phyloP scores from a whole-genome alignment of 2,797 vertebrate genomes.

The Eremophila alpestris region DNA sequence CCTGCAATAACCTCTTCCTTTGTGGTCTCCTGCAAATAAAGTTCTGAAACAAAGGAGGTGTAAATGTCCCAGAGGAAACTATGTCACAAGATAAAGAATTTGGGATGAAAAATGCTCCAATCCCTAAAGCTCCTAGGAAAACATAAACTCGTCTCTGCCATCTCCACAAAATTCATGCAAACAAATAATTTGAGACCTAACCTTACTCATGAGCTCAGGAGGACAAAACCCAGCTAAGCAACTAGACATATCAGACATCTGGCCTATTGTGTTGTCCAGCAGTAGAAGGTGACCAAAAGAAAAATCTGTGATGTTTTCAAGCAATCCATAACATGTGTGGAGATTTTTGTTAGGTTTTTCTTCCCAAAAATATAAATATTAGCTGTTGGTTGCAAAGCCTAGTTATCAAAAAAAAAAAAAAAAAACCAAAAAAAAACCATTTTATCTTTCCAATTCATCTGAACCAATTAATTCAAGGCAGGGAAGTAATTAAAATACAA shows the following conservation, averaged over 20 bases:
- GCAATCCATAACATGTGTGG: neutral
- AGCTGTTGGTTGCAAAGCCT: neutral
- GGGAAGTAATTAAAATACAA: neutral
- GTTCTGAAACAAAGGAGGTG: neutral
- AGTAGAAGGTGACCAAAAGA: neutral
- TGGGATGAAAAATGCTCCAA: accelerated
- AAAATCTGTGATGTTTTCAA: neutral
- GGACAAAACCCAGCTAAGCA: neutral
- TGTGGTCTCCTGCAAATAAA: neutral
- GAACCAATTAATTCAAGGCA: neutral
- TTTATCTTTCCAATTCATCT: neutral
- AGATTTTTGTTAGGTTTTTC: neutral
- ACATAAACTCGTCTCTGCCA: neutral
- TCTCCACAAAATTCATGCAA: neutral
- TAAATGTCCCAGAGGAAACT: neutral
- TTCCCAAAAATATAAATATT: neutral
- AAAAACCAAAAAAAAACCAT: neutral
- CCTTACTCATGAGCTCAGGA: neutral
- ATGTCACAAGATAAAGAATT: neutral
- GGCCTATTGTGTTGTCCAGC: neutral
- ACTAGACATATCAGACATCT: neutral
- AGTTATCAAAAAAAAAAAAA: neutral
- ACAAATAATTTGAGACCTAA: neutral
- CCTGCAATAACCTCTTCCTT: neutral
- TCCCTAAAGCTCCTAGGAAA: neutral